Conservation (phyloP, 1,140 invertebrate genomes). For the Tribolium madens region DNA sequence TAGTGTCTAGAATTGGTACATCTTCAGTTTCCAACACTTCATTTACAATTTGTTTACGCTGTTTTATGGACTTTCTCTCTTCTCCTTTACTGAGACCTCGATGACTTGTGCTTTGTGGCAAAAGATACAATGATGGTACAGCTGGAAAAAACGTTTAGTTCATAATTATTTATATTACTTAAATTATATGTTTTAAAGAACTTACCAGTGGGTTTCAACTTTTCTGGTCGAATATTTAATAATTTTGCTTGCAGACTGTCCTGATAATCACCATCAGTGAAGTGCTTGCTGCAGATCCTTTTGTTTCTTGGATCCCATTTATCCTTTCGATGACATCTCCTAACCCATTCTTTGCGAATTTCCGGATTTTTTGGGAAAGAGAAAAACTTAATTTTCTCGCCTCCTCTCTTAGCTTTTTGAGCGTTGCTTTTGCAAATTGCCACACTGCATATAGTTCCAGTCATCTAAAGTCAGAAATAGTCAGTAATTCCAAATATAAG, state of each 20-base stretch:
- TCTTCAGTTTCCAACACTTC: too few relatives aligned
- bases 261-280: slow-evolving; percentile 38
- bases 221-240: background rate
- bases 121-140: background rate
- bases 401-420: slow-evolving; percentile 13
- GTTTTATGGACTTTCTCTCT: background rate
- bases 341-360: slow-evolving; percentile 38
- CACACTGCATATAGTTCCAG: slow-evolving; percentile 13
- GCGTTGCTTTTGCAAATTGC: slow-evolving; percentile 39
- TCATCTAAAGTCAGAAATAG: background rate
- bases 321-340: slow-evolving; percentile 21
- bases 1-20: too few relatives aligned
- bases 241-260: slow-evolving; percentile 5
- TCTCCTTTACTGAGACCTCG: background rate
- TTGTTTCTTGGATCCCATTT: slow-evolving; percentile 1
- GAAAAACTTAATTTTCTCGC: slow-evolving; percentile 36
- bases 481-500: too few relatives aligned
- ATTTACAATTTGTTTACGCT: too few relatives aligned
- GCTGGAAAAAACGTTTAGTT: background rate
- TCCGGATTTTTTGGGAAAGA: slow-evolving; percentile 38
- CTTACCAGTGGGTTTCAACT: background rate
- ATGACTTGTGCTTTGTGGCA: background rate
- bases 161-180: background rate
- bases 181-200: background rate
- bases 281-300: slow-evolving; percentile 46